Conservation (phyloP, 1,140 invertebrate genomes). For the Hirudo medicinalis region DNA sequence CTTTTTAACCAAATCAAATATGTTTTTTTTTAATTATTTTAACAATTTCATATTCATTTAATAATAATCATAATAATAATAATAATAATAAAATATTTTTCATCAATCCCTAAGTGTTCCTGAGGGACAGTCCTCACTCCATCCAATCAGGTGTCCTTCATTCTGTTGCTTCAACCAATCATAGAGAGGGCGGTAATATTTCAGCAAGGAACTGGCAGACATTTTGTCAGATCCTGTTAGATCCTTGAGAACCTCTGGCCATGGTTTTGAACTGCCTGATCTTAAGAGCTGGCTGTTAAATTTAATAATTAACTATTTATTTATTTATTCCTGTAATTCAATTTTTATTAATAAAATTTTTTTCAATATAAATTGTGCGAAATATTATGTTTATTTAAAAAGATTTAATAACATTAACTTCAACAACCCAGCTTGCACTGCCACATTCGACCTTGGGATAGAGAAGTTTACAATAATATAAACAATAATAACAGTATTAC, state of each 20-base stretch:
- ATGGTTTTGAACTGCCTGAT: constrained; percentile 61
- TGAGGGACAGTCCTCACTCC: constrained; percentile 9
- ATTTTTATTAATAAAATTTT: background rate
- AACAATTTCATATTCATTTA: no score
- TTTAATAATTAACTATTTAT: background rate
- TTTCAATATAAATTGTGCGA: no score
- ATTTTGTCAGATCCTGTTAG: constrained; percentile 59
- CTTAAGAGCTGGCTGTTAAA: constrained; percentile 48
- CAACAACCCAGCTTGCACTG: no score
- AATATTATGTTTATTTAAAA: no score
- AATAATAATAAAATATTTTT: no score
- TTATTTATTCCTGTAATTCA: background rate
- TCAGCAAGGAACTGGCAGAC: constrained; percentile 51
- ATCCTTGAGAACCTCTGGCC: constrained; percentile 63
- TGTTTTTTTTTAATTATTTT: no score
- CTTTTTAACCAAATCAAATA: no score
- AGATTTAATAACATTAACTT: background rate
- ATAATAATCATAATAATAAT: no score
- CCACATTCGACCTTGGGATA: no score
- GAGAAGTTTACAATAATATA: no score
- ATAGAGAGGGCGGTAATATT: constrained; percentile 46
- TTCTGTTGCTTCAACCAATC: constrained; percentile 54
- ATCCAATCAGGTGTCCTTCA: constrained; percentile 16
- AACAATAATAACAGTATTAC: no score
- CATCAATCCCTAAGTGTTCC: no score